phyloP scores from a whole-genome alignment of 2,888 invertebrate genomes.

The Brenthis ino region DNA sequence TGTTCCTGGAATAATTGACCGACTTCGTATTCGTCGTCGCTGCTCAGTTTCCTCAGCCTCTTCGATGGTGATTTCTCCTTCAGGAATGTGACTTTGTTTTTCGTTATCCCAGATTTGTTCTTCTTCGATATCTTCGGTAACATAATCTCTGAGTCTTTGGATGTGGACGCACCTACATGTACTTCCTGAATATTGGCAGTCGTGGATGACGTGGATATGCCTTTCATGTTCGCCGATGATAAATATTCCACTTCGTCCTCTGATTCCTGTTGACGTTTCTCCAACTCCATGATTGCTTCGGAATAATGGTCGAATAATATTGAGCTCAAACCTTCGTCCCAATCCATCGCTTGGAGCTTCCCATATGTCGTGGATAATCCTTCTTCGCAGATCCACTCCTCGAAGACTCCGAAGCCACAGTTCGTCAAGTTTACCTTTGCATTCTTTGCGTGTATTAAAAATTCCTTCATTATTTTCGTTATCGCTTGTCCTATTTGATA shows the following conservation, averaged over 20 bases:
- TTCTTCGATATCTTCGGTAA: not conserved
- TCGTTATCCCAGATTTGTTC: not conserved
- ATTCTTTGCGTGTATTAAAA: conserved; percentile 4
- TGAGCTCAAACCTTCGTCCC: conserved; percentile 23
- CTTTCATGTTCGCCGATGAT: conserved; percentile 33
- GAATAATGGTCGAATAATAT: conserved; percentile 13
- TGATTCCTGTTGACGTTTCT: not conserved
- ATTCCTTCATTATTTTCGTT: conserved; percentile 21
- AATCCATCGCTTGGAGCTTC: conserved; percentile 32
- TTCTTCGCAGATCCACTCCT: conserved; percentile 28
- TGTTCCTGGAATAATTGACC: conserved; percentile 8
- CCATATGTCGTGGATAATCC: conserved; percentile 34
- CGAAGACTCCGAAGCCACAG: conserved; percentile 19
- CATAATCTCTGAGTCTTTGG: conserved; percentile 8
- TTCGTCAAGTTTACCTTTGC: conserved; percentile 7
- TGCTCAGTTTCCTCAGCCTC: conserved; percentile 12
- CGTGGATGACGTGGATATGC: conserved; percentile 37
- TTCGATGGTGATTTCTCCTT: conserved; percentile 16
- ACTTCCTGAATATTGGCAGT: conserved; percentile 28
- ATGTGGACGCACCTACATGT: conserved; percentile 29
- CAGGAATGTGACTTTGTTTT: conserved; percentile 18
- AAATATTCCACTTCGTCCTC: conserved; percentile 13
- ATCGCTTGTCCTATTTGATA: conserved; percentile 14
- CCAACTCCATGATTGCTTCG: conserved; percentile 5
- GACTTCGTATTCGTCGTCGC: conserved; percentile 2